Evolutionary conservation across 2,113 vertebrate genomes (phyloP).

Genomic region (Lasiurus cinereus): DNA sequence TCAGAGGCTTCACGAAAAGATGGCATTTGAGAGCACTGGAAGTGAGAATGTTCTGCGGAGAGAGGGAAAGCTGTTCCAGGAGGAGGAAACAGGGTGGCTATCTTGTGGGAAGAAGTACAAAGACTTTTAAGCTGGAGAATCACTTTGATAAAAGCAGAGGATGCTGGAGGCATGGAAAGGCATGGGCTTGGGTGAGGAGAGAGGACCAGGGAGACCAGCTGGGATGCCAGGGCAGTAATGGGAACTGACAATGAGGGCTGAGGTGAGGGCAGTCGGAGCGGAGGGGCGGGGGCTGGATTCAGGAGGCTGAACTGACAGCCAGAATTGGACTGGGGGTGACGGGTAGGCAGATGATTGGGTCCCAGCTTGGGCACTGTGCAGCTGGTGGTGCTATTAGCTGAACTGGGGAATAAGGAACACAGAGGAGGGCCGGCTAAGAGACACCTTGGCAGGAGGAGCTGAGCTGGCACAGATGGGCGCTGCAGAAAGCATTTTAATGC

Average conservation of each 20-base stretch:
- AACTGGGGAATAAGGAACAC: not conserved
- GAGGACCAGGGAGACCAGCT: not conserved
- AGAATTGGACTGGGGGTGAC: accelerated
- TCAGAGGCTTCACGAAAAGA: not conserved
- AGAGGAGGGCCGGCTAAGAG: not conserved
- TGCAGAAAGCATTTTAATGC: not conserved
- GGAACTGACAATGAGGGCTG: accelerated
- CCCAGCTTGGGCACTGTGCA: not conserved
- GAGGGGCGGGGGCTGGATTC: not conserved
- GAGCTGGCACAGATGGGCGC: not conserved
- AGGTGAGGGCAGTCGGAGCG: not conserved
- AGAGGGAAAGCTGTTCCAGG: not conserved
- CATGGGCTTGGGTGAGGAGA: no score
- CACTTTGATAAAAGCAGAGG: not conserved
- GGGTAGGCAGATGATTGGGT: not conserved
- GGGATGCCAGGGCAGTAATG: not conserved
- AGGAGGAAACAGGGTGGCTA: not conserved
- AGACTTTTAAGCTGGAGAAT: not conserved
- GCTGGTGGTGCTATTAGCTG: accelerated
- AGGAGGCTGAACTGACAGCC: not conserved
- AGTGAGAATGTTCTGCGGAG: not conserved
- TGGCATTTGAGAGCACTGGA: not conserved
- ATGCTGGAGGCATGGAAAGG: not conserved
- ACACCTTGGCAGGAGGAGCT: not conserved
- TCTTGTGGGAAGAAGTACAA: not conserved